Conservation (phyloP, 2,888 invertebrate species). For the Caenorhabditis sp. region DNA sequence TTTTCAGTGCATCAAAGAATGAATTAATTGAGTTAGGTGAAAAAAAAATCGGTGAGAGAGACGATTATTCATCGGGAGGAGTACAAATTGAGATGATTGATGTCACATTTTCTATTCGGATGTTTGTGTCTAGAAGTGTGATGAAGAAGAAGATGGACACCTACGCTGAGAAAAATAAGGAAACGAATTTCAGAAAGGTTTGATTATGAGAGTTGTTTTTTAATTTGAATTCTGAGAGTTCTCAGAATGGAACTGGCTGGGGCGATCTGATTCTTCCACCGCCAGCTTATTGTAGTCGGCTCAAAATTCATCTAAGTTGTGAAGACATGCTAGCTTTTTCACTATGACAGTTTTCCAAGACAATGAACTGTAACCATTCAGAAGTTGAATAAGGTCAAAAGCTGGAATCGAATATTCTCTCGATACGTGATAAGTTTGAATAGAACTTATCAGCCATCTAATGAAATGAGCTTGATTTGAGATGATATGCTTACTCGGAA, state of each 20-base stretch:
- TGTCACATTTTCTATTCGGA: constrained; percentile 24
- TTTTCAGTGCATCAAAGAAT: neutral
- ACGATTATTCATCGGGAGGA: constrained; percentile 9
- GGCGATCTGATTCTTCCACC: too few species aligned
- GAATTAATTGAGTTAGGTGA: constrained; percentile 13
- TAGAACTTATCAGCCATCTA: neutral
- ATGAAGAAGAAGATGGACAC: constrained; percentile 2
- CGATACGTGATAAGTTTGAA: constrained; percentile 16
- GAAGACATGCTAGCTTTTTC: too few species aligned
- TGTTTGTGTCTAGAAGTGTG: neutral
- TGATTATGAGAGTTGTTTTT: too few species aligned
- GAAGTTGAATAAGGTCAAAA: neutral
- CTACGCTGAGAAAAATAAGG: neutral
- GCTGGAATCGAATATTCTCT: neutral
- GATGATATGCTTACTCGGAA: constrained; percentile 17
- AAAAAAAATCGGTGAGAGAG: constrained; percentile 9
- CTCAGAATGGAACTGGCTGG: too few species aligned
- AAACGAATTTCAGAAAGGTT: neutral
- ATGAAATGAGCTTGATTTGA: constrained; percentile 22
- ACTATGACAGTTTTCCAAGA: too few species aligned
- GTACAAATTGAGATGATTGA: constrained; percentile 10
- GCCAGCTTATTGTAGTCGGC: too few species aligned
- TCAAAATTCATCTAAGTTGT: too few species aligned
- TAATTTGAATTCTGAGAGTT: too few species aligned
- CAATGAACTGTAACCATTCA: too few species aligned